Evolutionary conservation across 2,888 invertebrate genomes (phyloP).

Genomic region (Tetragnatha montana): DNA sequence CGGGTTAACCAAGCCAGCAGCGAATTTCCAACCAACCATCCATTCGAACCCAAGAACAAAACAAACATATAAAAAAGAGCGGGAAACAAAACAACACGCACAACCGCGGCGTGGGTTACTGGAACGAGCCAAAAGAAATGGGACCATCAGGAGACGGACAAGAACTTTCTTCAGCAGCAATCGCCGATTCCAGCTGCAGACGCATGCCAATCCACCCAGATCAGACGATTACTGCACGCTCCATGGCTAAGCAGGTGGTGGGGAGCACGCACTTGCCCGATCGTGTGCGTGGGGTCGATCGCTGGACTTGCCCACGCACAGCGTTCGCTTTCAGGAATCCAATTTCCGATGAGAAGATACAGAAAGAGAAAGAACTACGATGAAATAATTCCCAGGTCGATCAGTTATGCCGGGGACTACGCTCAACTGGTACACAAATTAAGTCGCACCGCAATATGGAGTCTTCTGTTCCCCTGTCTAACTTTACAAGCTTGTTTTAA

Average conservation of each 20-base stretch:
- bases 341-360: background rate
- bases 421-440: background rate
- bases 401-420: too few species aligned
- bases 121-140: background rate
- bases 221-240: constrained; percentile 43
- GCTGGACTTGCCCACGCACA: background rate
- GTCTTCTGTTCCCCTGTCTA: too few species aligned
- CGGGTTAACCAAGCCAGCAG: too few species aligned
- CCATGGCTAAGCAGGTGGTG: constrained; percentile 58
- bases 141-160: background rate
- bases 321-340: constrained; percentile 1
- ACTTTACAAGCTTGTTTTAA: too few species aligned
- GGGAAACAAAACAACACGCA: background rate
- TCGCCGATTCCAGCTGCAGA: constrained; percentile 41
- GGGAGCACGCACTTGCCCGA: constrained; percentile 51
- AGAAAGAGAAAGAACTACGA: too few species aligned
- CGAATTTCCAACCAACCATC: too few species aligned
- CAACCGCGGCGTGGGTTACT: background rate
- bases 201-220: constrained; percentile 53
- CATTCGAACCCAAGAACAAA: too few species aligned
- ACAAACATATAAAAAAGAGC: background rate
- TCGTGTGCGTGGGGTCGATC: constrained; percentile 57
- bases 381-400: background rate
- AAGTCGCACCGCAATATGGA: too few species aligned
- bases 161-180: background rate